Conservation (phyloP, 2,888 invertebrate species). For the Malacosoma neustria region DNA sequence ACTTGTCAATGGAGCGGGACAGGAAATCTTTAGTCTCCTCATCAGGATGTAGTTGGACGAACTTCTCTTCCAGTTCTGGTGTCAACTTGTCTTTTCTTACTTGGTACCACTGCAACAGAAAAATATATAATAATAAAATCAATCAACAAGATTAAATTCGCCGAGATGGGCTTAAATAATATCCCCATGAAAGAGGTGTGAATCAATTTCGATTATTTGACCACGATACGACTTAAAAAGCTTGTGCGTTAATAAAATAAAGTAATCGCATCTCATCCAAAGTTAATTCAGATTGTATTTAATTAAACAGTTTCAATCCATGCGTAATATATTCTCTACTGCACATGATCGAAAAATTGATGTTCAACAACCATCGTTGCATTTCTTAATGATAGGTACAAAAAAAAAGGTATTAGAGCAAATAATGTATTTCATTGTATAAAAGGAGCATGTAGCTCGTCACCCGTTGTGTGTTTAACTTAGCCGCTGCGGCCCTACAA, state of each 20-base stretch:
- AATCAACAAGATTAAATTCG: no score
- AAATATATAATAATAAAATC: conserved; percentile 3
- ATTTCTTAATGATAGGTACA: conserved; percentile 57
- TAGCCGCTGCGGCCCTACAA: conserved; percentile 65
- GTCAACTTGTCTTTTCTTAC: conserved; percentile 74
- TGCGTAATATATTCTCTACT: conserved; percentile 44
- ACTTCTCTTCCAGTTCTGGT: conserved; percentile 70
- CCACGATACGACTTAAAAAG: neutral
- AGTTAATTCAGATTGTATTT: no score
- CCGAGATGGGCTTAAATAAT: no score
- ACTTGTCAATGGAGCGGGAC: conserved; percentile 83
- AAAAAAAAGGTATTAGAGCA: conserved; percentile 66
- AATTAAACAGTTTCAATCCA: no score
- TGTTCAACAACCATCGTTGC: conserved; percentile 55
- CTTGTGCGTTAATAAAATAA: neutral
- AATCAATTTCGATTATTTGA: neutral
- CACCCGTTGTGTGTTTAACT: conserved; percentile 73
- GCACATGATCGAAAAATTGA: no score
- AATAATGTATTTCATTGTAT: conserved; percentile 51
- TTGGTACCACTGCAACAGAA: conserved; percentile 81
- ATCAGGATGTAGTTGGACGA: conserved; percentile 81
- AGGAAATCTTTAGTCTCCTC: conserved; percentile 84
- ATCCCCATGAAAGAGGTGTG: neutral
- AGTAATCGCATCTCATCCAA: no score
- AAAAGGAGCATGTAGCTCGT: conserved; percentile 59